Conservation (phyloP, 1,140 invertebrate genomes). For the Oryctes rhinoceros region DNA sequence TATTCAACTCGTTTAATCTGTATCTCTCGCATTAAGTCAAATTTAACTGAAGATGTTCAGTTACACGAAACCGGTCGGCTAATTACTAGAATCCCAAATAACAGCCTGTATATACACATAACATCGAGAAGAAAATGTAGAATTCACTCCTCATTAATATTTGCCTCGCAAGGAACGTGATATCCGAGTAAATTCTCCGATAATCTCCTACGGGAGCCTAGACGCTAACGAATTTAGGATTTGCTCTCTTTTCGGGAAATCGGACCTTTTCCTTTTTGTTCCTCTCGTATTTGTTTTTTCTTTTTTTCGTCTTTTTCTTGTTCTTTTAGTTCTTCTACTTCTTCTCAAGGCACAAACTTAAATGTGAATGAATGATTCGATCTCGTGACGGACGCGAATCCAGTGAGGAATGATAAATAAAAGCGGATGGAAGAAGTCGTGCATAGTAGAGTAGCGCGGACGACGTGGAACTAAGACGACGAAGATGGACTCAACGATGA, state of each 20-base stretch:
- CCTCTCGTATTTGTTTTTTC: not conserved
- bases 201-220: conserved; percentile 3
- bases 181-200: not conserved
- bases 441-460: not conserved
- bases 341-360: not conserved
- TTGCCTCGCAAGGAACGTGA: not conserved
- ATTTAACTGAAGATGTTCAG: too few species aligned
- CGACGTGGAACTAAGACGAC: too few species aligned
- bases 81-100: too few species aligned
- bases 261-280: not conserved
- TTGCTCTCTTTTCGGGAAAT: not conserved
- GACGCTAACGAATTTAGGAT: conserved; percentile 15
- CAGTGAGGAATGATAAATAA: conserved; percentile 33
- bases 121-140: too few species aligned
- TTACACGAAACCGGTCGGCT: too few species aligned
- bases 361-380: conserved; percentile 32
- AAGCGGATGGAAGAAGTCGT: not conserved
- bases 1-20: too few species aligned
- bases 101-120: too few species aligned
- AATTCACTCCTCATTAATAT: conserved; percentile 3
- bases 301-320: not conserved
- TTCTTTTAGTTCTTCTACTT: not conserved
- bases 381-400: conserved; percentile 28
- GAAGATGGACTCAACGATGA: too few species aligned
- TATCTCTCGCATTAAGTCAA: too few species aligned